Percentiles rank a stretch among this genome's conserved stretches.
phyloP scores from a whole-genome alignment of 2,797 vertebrate species.

The Gymnoscopelus braueri region DNA sequence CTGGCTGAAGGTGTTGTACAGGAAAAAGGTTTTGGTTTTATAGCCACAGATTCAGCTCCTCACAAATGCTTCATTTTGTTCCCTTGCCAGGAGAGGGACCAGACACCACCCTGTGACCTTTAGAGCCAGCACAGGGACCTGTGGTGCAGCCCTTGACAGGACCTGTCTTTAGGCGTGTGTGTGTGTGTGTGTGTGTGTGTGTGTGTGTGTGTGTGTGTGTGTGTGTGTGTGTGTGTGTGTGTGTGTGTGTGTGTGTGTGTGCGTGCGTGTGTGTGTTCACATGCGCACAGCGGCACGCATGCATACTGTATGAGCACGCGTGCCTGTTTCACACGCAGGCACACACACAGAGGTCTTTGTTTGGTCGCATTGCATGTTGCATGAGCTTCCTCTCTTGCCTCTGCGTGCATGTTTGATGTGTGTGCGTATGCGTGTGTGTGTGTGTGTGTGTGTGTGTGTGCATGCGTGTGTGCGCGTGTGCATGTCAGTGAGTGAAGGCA shows the following conservation, averaged over 20 bases:
- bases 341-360: no score
- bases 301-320: not conserved
- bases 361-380: not conserved
- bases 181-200: constrained; percentile 24
- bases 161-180: constrained; percentile 16
- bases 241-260: not conserved
- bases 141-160: constrained; percentile 50
- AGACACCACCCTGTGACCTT: constrained; percentile 73
- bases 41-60: constrained; percentile 60
- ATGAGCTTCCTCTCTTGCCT: not conserved
- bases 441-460: not conserved
- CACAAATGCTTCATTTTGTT: constrained; percentile 64
- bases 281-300: not conserved
- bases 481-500: constrained; percentile 44
- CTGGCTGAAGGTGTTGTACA: constrained; percentile 47
- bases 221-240: not conserved
- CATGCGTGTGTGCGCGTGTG: constrained; percentile 23
- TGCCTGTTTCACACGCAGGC: constrained; percentile 2
- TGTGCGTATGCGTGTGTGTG: constrained; percentile 12
- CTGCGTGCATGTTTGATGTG: constrained; percentile 8
- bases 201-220: constrained; percentile 8
- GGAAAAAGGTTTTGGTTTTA: not conserved
- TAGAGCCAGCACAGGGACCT: constrained; percentile 69
- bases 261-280: constrained; percentile 8
- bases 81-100: constrained; percentile 54